Evolutionary conservation across 2,797 vertebrate species (phyloP).

Genomic region (Echiichthys vipera): DNA sequence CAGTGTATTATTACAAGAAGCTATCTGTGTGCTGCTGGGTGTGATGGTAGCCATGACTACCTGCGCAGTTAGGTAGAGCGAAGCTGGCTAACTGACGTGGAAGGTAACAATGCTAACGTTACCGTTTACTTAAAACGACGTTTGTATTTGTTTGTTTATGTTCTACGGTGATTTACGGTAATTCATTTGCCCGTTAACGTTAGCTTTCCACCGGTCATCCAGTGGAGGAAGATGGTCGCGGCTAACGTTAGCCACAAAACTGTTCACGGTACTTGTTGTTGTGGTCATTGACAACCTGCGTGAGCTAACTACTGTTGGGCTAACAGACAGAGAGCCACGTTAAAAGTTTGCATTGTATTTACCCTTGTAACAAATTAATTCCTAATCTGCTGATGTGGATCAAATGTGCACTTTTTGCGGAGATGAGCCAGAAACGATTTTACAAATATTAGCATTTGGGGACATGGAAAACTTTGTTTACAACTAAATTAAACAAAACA

Average conservation of each 20-base stretch:
- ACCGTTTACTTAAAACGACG: not conserved
- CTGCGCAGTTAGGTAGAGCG: not conserved
- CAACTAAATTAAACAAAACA: too few species aligned
- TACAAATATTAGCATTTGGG: too few species aligned
- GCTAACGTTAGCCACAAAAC: slow-evolving; percentile 38
- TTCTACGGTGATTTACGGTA: rapidly evolving
- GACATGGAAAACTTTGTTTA: too few species aligned
- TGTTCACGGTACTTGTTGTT: slow-evolving; percentile 26
- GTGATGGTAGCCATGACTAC: not conserved
- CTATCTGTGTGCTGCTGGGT: rapidly evolving
- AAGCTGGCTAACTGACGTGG: too few species aligned
- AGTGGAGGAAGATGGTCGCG: not conserved
- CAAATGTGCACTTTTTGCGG: too few species aligned
- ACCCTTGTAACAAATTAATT: too few species aligned
- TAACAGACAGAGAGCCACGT: too few species aligned
- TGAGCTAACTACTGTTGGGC: slow-evolving; percentile 4
- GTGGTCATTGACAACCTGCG: slow-evolving; percentile 24
- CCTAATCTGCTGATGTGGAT: too few species aligned
- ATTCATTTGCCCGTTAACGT: not conserved
- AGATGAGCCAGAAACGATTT: too few species aligned
- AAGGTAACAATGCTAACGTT: slow-evolving; percentile 35
- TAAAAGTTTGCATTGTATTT: too few species aligned
- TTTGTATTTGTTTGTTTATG: not conserved
- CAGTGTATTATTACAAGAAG: not conserved
- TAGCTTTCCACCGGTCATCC: not conserved